Percentiles rank a stretch among this genome's conserved stretches.
phyloP scores from a whole-genome alignment of 1,140 invertebrate species.

The Geopemphigus sp. region DNA sequence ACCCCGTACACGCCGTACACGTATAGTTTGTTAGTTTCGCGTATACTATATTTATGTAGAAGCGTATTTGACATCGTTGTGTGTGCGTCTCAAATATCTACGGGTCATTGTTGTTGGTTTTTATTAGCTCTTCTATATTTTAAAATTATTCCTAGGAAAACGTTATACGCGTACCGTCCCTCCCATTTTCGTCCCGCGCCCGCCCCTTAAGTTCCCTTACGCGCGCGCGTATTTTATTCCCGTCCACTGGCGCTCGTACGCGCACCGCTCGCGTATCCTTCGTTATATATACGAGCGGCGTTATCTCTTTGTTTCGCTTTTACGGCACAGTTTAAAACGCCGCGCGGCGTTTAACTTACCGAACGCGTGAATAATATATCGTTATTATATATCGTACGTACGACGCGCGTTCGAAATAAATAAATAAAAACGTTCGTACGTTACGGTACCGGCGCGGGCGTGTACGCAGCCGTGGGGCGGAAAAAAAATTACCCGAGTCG shows the following conservation, averaged over 20 bases:
- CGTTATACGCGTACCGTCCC: constrained; percentile 2
- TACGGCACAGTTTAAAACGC: not conserved
- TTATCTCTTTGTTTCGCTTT: constrained; percentile 7
- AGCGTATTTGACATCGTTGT: too few relatives aligned
- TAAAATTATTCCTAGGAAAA: constrained; percentile 30
- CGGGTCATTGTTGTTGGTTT: constrained; percentile 38
- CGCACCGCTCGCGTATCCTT: not conserved
- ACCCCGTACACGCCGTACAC: too few relatives aligned
- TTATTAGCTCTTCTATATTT: constrained; percentile 37
- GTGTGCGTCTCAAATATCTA: constrained; percentile 11
- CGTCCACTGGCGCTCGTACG: not conserved
- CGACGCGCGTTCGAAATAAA: too few relatives aligned
- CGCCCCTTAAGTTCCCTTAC: not conserved
- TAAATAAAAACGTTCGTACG: too few relatives aligned
- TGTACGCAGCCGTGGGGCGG: too few relatives aligned
- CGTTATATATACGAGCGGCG: not conserved
- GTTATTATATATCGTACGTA: not conserved
- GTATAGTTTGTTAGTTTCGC: too few relatives aligned
- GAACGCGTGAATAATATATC: not conserved
- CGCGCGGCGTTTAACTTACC: constrained; percentile 10
- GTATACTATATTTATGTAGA: too few relatives aligned
- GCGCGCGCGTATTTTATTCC: not conserved
- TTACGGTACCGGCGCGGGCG: too few relatives aligned
- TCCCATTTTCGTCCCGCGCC: constrained; percentile 5
- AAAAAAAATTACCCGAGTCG: too few relatives aligned